Evolutionary conservation across 2,888 invertebrate genomes (phyloP).

Genomic region (Camptogramma bilineatum): DNA sequence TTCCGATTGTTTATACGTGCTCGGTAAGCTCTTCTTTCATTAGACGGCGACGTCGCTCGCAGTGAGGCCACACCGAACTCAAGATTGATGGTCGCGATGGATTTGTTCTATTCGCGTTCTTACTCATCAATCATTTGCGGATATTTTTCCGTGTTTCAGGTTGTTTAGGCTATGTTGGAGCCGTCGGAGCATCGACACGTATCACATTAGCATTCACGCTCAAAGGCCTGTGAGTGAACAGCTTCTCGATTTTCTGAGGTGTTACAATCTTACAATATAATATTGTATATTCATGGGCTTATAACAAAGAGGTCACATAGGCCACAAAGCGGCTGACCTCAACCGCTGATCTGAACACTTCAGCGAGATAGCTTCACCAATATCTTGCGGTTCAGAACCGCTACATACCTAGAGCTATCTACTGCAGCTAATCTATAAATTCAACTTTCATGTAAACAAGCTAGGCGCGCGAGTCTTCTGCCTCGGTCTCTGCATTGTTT

Average conservation of each 20-base stretch:
- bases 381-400: slow-evolving; percentile 49
- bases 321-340: slow-evolving; percentile 46
- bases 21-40: slow-evolving; percentile 83
- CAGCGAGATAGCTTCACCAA: slow-evolving; percentile 48
- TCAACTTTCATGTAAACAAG: slow-evolving; percentile 35
- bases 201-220: slow-evolving; percentile 70
- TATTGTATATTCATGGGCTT: slow-evolving; percentile 37
- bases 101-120: slow-evolving; percentile 83
- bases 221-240: slow-evolving; percentile 37
- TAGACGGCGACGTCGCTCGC: slow-evolving; percentile 76
- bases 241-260: slow-evolving; percentile 35
- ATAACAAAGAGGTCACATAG: slow-evolving; percentile 43
- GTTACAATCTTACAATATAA: slow-evolving; percentile 41
- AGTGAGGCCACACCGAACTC: slow-evolving; percentile 63
- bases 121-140: slow-evolving; percentile 83
- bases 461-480: slow-evolving; percentile 18
- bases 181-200: slow-evolving; percentile 71
- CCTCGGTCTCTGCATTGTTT: slow-evolving; percentile 21
- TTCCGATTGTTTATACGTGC: slow-evolving; percentile 81
- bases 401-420: slow-evolving; percentile 21
- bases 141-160: slow-evolving; percentile 84
- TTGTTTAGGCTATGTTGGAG: slow-evolving; percentile 82
- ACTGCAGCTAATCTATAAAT: slow-evolving; percentile 36
- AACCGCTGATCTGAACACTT: slow-evolving; percentile 45
- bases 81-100: slow-evolving; percentile 83